phyloP scores from a whole-genome alignment of 2,797 vertebrate genomes.

The Enteromius afrohamiltoni region DNA sequence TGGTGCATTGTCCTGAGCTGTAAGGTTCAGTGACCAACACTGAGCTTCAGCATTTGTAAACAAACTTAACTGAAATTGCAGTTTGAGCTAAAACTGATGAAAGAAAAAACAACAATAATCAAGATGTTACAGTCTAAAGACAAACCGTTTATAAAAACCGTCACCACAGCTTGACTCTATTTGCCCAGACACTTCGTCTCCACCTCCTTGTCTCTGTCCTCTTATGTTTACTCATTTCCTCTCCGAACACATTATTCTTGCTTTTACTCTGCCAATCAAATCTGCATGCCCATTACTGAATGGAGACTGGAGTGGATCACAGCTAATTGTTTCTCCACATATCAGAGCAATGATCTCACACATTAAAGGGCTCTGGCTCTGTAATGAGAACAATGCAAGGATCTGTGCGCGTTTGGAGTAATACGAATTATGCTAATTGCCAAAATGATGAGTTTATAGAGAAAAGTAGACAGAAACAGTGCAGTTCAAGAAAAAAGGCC shows the following conservation, averaged over 20 bases:
- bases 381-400: slow-evolving; percentile 62
- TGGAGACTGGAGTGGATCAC: slow-evolving; percentile 6
- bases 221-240: slow-evolving; percentile 4
- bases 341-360: slow-evolving; percentile 47
- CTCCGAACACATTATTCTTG: not conserved
- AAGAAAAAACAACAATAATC: slow-evolving; percentile 70
- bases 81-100: slow-evolving; percentile 68
- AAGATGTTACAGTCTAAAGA: slow-evolving; percentile 71
- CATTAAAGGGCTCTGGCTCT: slow-evolving; percentile 42
- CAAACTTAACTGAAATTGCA: slow-evolving; percentile 43
- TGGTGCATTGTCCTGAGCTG: not conserved
- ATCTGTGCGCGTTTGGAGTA: slow-evolving; percentile 65
- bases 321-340: slow-evolving; percentile 60
- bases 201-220: slow-evolving; percentile 16
- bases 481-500: slow-evolving; percentile 67
- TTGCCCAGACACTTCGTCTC: not conserved
- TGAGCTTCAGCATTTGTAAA: not conserved
- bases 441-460: slow-evolving; percentile 58
- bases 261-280: slow-evolving; percentile 37
- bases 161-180: slow-evolving; percentile 60
- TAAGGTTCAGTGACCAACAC: not conserved
- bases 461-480: slow-evolving; percentile 40
- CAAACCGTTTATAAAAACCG: slow-evolving; percentile 71
- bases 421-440: slow-evolving; percentile 73
- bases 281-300: slow-evolving; percentile 21